These are phyloP conservation scores for Pogoniulus pusillus DNA, from an alignment of 2,797 vertebrate species.

Conservation along the genomic window DNA sequence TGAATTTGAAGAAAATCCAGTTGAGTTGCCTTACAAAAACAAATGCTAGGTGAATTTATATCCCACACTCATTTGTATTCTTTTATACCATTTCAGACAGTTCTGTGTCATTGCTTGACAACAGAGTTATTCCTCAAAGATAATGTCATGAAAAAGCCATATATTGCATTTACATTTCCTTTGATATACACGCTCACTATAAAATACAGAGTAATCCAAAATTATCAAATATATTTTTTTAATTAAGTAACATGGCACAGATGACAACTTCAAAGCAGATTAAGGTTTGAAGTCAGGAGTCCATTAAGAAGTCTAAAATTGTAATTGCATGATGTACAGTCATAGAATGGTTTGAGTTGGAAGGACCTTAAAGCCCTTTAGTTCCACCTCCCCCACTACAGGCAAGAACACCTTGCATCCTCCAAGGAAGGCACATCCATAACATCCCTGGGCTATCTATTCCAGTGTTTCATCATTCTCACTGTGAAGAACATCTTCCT, in stretches of 20 bases:
- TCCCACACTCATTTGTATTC: neutral
- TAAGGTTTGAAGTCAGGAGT: neutral
- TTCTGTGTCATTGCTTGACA: neutral
- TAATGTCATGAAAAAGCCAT: neutral
- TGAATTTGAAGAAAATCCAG: slow-evolving; percentile 6
- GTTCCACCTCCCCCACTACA: no score
- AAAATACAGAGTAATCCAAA: neutral
- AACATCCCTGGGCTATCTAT: no score
- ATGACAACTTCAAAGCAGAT: neutral
- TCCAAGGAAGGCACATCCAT: no score
- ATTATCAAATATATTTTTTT: neutral
- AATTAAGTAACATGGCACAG: neutral
- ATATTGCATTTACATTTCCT: neutral
- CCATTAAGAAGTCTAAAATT: neutral
- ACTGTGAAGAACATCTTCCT: no score
- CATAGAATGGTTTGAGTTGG: no score
- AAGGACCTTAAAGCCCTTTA: no score
- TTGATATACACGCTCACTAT: neutral
- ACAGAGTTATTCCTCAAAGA: neutral
- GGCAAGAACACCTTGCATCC: no score
- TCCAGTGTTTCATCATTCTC: no score
- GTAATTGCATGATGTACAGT: no score
- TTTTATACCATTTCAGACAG: neutral
- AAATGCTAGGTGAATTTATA: neutral
- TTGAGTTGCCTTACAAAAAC: neutral